Percentiles rank a stretch among this genome's conserved stretches.
Conservation (phyloP, 2,888 invertebrate species). For the Cybosia mesomella region DNA sequence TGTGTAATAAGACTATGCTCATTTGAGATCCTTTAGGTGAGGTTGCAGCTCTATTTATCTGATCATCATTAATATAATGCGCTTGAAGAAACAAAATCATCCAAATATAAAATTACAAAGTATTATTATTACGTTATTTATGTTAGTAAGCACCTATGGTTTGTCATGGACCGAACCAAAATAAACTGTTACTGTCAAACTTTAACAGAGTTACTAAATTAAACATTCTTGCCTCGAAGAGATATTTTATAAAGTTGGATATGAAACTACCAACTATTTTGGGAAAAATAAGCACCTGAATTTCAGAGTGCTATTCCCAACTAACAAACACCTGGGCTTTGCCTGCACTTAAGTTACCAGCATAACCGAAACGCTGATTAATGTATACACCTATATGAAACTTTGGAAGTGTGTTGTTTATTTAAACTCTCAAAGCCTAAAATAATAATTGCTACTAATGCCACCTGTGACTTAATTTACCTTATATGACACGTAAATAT, state of each 20-base stretch:
- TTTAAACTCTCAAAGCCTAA: not conserved
- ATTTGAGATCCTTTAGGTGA: too few relatives aligned
- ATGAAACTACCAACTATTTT: not conserved
- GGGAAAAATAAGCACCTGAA: conserved; percentile 4
- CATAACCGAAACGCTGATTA: conserved; percentile 1
- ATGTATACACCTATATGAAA: not conserved
- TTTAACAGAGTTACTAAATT: not conserved
- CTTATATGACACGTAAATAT: not conserved
- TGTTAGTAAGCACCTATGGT: too few relatives aligned
- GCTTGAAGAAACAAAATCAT: too few relatives aligned
- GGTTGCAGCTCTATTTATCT: too few relatives aligned
- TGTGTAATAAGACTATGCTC: not conserved
- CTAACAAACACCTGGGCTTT: conserved; percentile 9
- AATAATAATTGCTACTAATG: not conserved
- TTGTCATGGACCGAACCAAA: too few relatives aligned
- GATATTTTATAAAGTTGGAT: not conserved
- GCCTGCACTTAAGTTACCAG: conserved; percentile 1
- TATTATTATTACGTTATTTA: too few relatives aligned
- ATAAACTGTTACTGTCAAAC: too few relatives aligned
- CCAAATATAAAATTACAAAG: too few relatives aligned
- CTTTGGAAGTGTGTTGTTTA: conserved; percentile 4
- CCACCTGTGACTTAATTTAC: not conserved
- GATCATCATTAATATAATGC: too few relatives aligned
- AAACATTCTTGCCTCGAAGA: not conserved
- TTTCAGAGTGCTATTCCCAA: not conserved